A percentile compares a stretch with the other conserved stretches of the same genome.
Conservation (phyloP, 2,113 vertebrate species). For the Numenius arquata region DNA sequence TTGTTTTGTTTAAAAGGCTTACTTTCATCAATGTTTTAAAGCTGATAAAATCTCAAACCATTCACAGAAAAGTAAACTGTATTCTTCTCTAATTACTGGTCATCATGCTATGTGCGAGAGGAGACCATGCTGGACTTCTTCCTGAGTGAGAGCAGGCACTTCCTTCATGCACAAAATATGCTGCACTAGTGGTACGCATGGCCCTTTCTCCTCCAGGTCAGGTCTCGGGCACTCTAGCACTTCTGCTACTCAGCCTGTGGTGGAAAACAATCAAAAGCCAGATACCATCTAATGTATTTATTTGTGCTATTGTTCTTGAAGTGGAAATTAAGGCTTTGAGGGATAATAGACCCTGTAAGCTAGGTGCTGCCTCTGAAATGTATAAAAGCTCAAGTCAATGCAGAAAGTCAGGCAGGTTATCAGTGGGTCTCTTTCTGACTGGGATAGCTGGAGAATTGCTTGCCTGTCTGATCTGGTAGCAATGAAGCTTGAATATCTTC, state of each 20-base stretch:
- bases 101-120: background rate
- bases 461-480: background rate
- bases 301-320: background rate
- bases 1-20: background rate
- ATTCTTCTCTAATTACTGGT: background rate
- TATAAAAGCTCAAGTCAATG: background rate
- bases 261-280: background rate
- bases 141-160: background rate
- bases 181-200: background rate
- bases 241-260: background rate
- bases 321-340: background rate
- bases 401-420: background rate
- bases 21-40: background rate
- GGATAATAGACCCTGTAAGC: background rate
- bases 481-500: background rate
- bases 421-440: background rate
- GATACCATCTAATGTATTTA: background rate
- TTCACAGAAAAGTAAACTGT: background rate
- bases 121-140: background rate
- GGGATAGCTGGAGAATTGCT: background rate
- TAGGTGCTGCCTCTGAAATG: background rate
- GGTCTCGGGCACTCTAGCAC: fast-evolving
- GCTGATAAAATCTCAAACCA: background rate
- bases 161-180: background rate
- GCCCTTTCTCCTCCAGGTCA: background rate